Evolutionary conservation across 2,113 vertebrate genomes (phyloP), one percentile per base, ranked within the genome.

Genomic region (Natator depressus): DNA sequence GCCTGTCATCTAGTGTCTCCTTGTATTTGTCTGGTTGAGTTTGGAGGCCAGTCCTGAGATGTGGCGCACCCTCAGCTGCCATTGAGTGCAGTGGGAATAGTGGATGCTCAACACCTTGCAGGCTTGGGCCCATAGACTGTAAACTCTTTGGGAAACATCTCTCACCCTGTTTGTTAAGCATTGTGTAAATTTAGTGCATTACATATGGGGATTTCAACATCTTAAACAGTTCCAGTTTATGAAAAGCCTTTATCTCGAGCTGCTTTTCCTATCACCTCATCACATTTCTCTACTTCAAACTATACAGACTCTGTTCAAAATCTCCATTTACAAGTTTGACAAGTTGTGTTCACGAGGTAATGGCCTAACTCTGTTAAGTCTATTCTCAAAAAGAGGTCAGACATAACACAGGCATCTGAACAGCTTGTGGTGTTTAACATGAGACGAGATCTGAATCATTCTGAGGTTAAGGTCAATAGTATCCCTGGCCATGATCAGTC

Each of bases 401-500:
- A 65, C 31, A 82, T 46, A 47, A 10, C 42, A 31, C 42, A 47
- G 19, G 31, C 14, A 47, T 59, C 42, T 46, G 42, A 65, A 54
- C 1, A 55, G 75, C 31, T 0, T 0, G 25, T 1, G 6, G 29
- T 79, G 54, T n/a, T 47, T 0, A 50, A 82, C 53, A 47, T 24
- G 65, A 49, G 0, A 2, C 47, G 13, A 24, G 1, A 22, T 49
- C 69, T 49, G 10, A 20, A 59, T 50, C 31, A 65, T 9, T n/a
- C 31, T 17, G 3, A 6, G 53, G 31, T 80, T 49, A 46, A 0
- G 9, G 20, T 49, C 50, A 82, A 47, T 10, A 78, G 22, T 90
- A 24, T 3, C 42, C 14, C 29, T 10, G 53, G n/a, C 11, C 11
- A 76, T 27, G 80, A 51, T 35, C 76, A 83, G 51, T 13, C 55